These are phyloP conservation scores for Syrista parreyssii DNA, from an alignment of 2,888 invertebrate genomes.

Conservation along the genomic window DNA sequence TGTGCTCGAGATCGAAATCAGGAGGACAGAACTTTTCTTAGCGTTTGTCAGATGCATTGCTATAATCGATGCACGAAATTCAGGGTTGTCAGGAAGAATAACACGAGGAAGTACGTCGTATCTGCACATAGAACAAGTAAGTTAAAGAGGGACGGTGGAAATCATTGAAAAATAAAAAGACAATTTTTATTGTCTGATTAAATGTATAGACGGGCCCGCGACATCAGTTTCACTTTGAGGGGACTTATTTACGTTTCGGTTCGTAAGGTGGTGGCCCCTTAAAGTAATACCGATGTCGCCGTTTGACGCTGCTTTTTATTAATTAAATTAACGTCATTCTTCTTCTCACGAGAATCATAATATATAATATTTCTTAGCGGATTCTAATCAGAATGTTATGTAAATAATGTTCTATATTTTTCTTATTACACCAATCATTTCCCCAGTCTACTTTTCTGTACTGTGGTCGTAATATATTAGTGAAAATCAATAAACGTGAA, in stretches of 20 bases:
- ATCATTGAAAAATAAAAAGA: background rate
- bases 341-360: background rate
- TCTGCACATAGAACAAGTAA: conserved; percentile 50
- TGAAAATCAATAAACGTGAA: too few species aligned
- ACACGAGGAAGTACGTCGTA: conserved; percentile 28
- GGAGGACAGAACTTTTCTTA: conserved; percentile 53
- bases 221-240: too few species aligned
- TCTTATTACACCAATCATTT: background rate
- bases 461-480: too few species aligned
- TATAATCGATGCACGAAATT: conserved; percentile 53
- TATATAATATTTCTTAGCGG: background rate
- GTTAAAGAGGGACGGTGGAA: conserved; percentile 18
- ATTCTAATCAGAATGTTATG: too few species aligned
- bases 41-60: conserved; percentile 60
- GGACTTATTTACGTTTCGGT: too few species aligned
- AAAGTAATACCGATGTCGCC: too few species aligned
- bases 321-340: background rate
- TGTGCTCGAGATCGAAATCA: conserved; percentile 56
- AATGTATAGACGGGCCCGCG: too few species aligned
- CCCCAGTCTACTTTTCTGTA: background rate
- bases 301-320: too few species aligned
- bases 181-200: background rate
- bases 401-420: background rate
- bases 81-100: conserved; percentile 29
- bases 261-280: too few species aligned